These are phyloP conservation scores for Zaprionus ghesquierei DNA, from an alignment of 1,140 invertebrate species.

Conservation along the genomic window DNA sequence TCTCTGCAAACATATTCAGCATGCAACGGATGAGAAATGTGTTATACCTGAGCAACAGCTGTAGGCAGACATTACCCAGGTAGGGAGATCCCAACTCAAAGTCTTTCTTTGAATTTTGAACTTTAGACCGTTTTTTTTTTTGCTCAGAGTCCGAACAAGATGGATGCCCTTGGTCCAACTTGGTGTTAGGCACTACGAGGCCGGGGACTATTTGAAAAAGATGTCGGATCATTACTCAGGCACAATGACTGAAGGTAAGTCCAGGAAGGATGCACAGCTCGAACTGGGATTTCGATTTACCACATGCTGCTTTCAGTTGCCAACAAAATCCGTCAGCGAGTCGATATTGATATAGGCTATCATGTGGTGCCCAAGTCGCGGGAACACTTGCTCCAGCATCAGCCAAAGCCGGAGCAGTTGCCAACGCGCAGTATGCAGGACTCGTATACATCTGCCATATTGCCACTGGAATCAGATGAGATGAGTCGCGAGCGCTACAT, in stretches of 20 bases:
- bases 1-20: not conserved
- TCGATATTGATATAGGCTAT: constrained; percentile 64
- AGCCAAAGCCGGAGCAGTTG: constrained; percentile 76
- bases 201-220: constrained; percentile 14
- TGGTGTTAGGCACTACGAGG: constrained; percentile 11
- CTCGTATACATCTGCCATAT: constrained; percentile 86
- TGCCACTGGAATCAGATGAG: constrained; percentile 86
- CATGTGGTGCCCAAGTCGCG: constrained; percentile 60
- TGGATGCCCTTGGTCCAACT: not conserved
- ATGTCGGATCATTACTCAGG: constrained; percentile 19
- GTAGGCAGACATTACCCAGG: not conserved
- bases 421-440: constrained; percentile 85
- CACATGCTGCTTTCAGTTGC: constrained; percentile 31
- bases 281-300: too few species aligned
- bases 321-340: constrained; percentile 42
- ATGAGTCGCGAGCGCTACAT: constrained; percentile 87
- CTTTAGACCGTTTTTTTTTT: not conserved
- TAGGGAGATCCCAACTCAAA: not conserved
- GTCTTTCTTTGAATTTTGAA: not conserved
- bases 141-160: not conserved
- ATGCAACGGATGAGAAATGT: not conserved
- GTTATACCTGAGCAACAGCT: not conserved
- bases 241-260: constrained; percentile 26
- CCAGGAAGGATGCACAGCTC: not conserved
- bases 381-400: constrained; percentile 66